Evolutionary conservation across 2,113 vertebrate species (phyloP), one percentile per base, ranked within the genome.

Genomic region (Cyrtonyx montezumae): DNA sequence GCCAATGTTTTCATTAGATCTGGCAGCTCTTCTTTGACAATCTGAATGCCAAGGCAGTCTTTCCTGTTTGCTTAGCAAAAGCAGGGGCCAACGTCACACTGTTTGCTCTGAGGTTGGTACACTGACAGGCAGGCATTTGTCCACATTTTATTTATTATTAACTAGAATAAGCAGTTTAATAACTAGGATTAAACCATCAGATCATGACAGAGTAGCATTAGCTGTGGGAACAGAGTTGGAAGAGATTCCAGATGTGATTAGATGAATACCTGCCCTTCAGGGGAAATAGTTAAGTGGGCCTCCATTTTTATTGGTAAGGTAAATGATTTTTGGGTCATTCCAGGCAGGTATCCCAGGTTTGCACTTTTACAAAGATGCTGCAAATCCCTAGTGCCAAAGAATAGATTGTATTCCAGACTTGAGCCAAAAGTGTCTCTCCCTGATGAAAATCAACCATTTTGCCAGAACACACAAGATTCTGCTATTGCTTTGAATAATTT

Each of bases 111-210:
- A 85, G 87, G 84, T 43, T 86, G 77, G 82, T 95, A 48, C 74
- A 74, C 37, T 95, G 89, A 94, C 93, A 94, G 63, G 75, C 42
- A 95, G 91, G 71, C 78, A 82, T 71, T 95, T 91, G n/a, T 93
- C 58, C 61, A 58, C 87, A 11, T 51, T 96, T 96, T 91, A 26
- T 94, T 96, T 93, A 79, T 94, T 96, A 95, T 97, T 95, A 94
- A 66, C 91, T 94, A 95, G 74, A 96, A 96, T 76, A 94, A 92
- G 70, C 88, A 95, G 49, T 96, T 89, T 95, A 94, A 95, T 93
- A 97, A 93, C 73, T 88, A 76, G 96, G 96, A 97, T 97, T 96
- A 98, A 97, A 94, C 92, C 79, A 95, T 97, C 96, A 96, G 53
- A 87, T 95, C 87, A 43, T 94, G 95, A 96, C 86, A 97, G 91